These are phyloP conservation scores for Columba janthina DNA, from an alignment of 2,113 vertebrate genomes.

Conservation along the genomic window DNA sequence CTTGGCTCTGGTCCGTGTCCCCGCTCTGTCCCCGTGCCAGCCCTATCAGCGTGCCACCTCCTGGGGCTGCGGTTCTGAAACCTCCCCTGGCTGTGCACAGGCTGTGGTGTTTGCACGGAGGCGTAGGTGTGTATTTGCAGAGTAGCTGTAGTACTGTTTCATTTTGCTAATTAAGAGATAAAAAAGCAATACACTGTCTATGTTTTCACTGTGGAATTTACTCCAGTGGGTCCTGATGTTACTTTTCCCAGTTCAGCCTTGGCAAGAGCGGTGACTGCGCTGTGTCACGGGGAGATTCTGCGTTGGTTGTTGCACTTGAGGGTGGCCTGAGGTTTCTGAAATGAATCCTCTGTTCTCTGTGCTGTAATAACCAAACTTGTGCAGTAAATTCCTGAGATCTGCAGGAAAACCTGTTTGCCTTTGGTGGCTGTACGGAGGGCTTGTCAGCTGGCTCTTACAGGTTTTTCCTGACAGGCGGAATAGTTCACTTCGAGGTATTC, in stretches of 20 bases:
- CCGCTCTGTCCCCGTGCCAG: not conserved
- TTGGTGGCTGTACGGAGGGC: not conserved
- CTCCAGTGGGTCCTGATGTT: not conserved
- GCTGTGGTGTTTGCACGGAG: too few species aligned
- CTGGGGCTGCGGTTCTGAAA: accelerated
- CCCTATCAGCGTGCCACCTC: not conserved
- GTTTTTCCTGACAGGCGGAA: not conserved
- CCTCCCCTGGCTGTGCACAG: accelerated
- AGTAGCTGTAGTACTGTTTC: not conserved
- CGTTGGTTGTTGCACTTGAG: accelerated
- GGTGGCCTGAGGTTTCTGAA: not conserved
- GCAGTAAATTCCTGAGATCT: not conserved
- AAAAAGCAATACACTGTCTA: accelerated
- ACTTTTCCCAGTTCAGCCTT: accelerated
- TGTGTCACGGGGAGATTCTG: accelerated
- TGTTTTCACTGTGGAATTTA: not conserved
- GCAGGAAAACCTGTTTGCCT: not conserved
- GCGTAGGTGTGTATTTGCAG: not conserved
- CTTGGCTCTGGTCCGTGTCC: not conserved
- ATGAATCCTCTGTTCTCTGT: not conserved
- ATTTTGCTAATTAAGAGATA: accelerated
- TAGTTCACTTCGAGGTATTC: not conserved
- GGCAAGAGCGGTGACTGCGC: accelerated
- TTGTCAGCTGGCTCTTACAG: not conserved
- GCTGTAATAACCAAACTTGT: not conserved